Evolutionary conservation across 2,888 invertebrate genomes (phyloP), one percentile per base, ranked within the genome.

Genomic region (Lordiphosa fenestrarum): DNA sequence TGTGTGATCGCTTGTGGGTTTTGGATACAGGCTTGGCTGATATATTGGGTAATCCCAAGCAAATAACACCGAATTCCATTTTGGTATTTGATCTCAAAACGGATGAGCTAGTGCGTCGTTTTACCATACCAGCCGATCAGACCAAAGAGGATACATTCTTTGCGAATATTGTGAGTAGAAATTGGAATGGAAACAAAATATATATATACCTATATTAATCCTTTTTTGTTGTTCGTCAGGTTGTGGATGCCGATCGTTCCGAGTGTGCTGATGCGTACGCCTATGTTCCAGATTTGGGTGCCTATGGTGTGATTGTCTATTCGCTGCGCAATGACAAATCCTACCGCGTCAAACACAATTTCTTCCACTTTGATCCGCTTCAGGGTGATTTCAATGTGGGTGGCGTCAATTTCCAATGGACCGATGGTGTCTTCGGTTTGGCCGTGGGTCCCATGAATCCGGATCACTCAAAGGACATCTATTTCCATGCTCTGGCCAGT

Each of bases 331-430:
- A 93, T 33, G 91, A 96, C 82, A 93, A 93, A 58, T 94, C 95
- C 0, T 96, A 95, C 94, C 91, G 95, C 39, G 92, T 95, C 30
- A 90, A 93, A 60, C 95, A 96, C 85, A 95, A 95, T 85, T 95
- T 92, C 90, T 96, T 96, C 92, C 93, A 94, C 88, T 95, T 95
- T 73, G 95, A 96, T 85, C 95, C 96, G 0, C 88, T 95, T 19
- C 90, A 92, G 77, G 95, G 95, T 2, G 92, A 94, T 69, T 94
- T 94, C 88, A 94, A 93, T 73, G 92, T 96, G 10, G 94, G 93
- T 40, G 95, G 95, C 4, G 91, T 95, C 19, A 92, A 94, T 85
- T 96, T 95, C 92, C 95, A 95, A 86, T 96, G 95, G 95, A 94
- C 94, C 0, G 95, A 96, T 86, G 95, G 95, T 1, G 91, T 96